Conservation (phyloP, 1,140 invertebrate species). For the Portunus trituberculatus region DNA sequence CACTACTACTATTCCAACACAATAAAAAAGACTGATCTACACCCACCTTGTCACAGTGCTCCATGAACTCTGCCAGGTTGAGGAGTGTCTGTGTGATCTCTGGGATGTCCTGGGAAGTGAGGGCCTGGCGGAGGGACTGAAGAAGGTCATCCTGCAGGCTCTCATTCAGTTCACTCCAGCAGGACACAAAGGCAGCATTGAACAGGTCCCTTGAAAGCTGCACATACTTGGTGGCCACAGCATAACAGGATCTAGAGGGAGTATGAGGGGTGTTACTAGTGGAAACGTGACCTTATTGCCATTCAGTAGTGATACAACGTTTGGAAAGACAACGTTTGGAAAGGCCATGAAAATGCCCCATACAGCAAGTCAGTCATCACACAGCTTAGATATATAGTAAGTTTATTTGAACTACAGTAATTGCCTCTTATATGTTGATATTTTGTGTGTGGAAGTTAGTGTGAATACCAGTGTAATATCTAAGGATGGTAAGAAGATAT, state of each 20-base stretch:
- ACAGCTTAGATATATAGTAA: too few relatives aligned
- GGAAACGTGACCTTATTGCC: background rate
- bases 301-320: background rate
- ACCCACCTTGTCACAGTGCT: slow-evolving; percentile 95
- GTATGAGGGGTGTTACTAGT: background rate
- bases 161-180: slow-evolving; percentile 96
- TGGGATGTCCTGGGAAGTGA: slow-evolving; percentile 95
- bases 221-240: slow-evolving; percentile 95
- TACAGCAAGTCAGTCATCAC: background rate
- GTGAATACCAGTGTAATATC: too few relatives aligned
- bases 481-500: too few relatives aligned
- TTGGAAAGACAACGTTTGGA: background rate
- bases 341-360: background rate
- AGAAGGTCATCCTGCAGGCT: slow-evolving; percentile 93
- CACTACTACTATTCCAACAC: too few relatives aligned
- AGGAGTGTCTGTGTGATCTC: slow-evolving; percentile 99
- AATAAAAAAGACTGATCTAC: too few relatives aligned
- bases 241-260: slow-evolving; percentile 88
- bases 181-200: slow-evolving; percentile 99
- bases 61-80: slow-evolving; percentile 99
- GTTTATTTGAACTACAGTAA: too few relatives aligned
- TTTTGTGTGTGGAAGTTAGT: too few relatives aligned
- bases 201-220: slow-evolving; percentile 97
- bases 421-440: too few relatives aligned
- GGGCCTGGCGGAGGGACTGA: slow-evolving; percentile 91